Evolutionary conservation across 2,113 vertebrate species (phyloP).

Genomic region (Rafetus swinhoei): DNA sequence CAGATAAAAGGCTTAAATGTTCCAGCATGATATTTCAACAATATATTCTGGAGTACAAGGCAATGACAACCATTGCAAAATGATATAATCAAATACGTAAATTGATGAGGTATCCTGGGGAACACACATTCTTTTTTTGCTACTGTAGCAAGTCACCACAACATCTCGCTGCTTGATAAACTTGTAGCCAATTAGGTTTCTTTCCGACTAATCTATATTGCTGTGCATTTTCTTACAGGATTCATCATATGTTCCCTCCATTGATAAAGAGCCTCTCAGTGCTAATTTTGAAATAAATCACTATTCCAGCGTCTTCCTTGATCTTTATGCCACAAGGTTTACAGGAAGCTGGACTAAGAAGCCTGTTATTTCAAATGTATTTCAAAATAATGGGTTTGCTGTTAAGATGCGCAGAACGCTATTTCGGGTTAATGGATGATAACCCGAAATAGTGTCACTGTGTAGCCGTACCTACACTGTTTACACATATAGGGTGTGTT

Average conservation of each 20-base stretch:
- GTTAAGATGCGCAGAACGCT: no score
- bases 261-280: not conserved
- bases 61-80: constrained; percentile 30
- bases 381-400: no score
- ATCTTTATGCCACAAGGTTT: no score
- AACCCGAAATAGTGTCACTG: no score
- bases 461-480: not conserved
- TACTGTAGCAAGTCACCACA: constrained; percentile 3
- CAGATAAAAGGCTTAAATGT: constrained; percentile 47
- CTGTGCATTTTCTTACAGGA: constrained; percentile 12
- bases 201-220: not conserved
- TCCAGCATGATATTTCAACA: constrained; percentile 11
- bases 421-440: no score
- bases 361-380: no score
- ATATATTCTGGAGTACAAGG: not conserved
- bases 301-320: no score
- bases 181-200: constrained; percentile 1
- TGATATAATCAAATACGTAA: not conserved
- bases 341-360: no score
- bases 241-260: not conserved
- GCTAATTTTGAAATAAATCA: no score
- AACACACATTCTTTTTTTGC: not conserved
- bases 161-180: not conserved
- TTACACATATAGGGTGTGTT: no score
- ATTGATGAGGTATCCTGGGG: constrained; percentile 31